phyloP scores from a whole-genome alignment of 2,888 invertebrate species.

The Machimus atricapillus region DNA sequence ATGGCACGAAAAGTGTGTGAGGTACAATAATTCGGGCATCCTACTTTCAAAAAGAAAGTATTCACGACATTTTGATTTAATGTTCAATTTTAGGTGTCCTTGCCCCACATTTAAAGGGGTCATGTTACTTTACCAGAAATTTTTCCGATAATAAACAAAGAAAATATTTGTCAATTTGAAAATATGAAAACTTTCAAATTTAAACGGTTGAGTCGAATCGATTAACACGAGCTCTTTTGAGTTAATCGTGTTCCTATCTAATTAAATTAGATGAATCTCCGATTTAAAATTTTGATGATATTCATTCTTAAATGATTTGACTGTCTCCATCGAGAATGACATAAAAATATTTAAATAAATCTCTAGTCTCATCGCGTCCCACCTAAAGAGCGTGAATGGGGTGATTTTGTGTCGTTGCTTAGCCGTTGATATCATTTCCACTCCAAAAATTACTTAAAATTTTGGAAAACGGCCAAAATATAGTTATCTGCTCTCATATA shows the following conservation, averaged over 20 bases:
- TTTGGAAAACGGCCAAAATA: constrained; percentile 18
- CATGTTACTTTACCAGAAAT: background rate
- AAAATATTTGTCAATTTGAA: background rate
- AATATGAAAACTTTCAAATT: background rate
- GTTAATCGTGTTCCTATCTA: background rate
- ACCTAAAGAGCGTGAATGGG: background rate
- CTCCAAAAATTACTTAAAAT: constrained; percentile 27
- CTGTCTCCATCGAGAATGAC: background rate
- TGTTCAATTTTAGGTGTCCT: background rate
- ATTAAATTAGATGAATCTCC: background rate
- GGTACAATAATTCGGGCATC: background rate
- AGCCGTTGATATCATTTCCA: constrained; percentile 6
- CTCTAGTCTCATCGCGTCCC: background rate
- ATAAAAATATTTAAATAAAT: constrained; percentile 5
- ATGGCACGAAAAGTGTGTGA: background rate
- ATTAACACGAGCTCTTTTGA: background rate
- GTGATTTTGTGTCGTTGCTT: background rate
- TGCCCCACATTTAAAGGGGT: background rate
- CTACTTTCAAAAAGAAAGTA: background rate
- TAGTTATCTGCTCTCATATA: constrained; percentile 11
- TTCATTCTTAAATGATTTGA: background rate
- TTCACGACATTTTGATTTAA: background rate
- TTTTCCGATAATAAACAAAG: background rate
- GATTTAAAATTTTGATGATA: background rate
- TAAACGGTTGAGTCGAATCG: background rate